These are phyloP conservation scores for Porites lutea DNA, from an alignment of 64 coral and sea anemone genomes.

Conservation along the genomic window DNA sequence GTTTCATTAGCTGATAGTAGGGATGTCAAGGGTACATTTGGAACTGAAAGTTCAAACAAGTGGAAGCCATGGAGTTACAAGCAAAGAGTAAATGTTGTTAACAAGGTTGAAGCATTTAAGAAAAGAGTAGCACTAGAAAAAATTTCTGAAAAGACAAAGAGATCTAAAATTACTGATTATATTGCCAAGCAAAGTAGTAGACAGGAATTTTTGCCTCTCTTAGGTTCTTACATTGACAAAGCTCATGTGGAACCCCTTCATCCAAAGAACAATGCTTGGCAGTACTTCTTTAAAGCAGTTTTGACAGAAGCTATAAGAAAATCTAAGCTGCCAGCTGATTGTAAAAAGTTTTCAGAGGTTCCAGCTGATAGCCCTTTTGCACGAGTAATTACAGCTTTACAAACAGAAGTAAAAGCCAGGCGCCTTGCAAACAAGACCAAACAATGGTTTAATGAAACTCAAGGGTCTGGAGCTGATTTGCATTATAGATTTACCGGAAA, in stretches of 20 bases:
- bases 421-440: slow-evolving; percentile 30
- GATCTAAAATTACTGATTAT: slow-evolving; percentile 58
- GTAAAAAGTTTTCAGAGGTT: slow-evolving; percentile 28
- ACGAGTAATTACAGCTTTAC: neutral
- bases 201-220: slow-evolving; percentile 75
- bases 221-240: slow-evolving; percentile 61
- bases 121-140: slow-evolving; percentile 57
- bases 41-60: slow-evolving; percentile 19
- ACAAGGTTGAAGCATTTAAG: slow-evolving; percentile 66
- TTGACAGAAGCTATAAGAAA: slow-evolving; percentile 27
- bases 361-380: slow-evolving; percentile 19
- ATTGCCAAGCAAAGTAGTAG: slow-evolving; percentile 58
- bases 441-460: slow-evolving; percentile 45
- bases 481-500: slow-evolving; percentile 59
- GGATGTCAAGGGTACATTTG: slow-evolving; percentile 75
- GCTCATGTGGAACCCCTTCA: slow-evolving; percentile 72
- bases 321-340: neutral
- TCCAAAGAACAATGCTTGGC: slow-evolving; percentile 65
- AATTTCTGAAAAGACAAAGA: slow-evolving; percentile 28
- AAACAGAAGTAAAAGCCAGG: slow-evolving; percentile 8
- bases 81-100: slow-evolving; percentile 53
- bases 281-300: slow-evolving; percentile 19
- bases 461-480: neutral
- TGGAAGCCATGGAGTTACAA: slow-evolving; percentile 86
- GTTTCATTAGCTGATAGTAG: slow-evolving; percentile 29